phyloP scores from a whole-genome alignment of 2,113 vertebrate species.

The Centropus unirufus region DNA sequence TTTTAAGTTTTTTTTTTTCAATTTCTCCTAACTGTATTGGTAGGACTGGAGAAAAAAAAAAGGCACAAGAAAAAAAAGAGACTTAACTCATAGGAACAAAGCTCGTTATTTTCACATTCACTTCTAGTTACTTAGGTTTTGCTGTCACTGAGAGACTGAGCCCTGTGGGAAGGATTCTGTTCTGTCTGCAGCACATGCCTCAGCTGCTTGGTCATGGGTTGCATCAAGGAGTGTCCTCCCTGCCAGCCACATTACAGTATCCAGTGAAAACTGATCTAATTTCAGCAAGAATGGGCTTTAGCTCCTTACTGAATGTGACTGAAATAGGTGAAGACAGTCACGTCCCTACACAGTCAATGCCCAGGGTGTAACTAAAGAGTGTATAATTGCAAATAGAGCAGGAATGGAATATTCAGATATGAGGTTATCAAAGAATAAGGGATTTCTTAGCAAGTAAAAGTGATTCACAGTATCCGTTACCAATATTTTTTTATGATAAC shows the following conservation, averaged over 20 bases:
- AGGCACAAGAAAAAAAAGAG: no score
- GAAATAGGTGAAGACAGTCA: not conserved
- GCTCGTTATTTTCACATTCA: not conserved
- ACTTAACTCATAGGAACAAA: not conserved
- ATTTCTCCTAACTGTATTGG: not conserved
- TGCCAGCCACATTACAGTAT: not conserved
- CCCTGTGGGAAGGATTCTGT: not conserved
- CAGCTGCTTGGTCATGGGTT: not conserved
- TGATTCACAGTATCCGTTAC: not conserved
- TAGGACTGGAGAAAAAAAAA: not conserved
- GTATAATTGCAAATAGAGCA: not conserved
- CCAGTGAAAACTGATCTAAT: not conserved
- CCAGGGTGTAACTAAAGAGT: not conserved
- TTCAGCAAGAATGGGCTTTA: not conserved
- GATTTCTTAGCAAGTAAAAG: not conserved
- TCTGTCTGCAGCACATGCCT: not conserved
- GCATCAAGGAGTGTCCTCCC: not conserved
- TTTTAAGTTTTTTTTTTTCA: no score
- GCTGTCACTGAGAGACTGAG: not conserved
- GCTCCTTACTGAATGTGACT: not conserved
- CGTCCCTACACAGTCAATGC: not conserved
- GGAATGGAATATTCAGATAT: not conserved
- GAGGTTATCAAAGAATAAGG: not conserved
- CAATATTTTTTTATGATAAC: not conserved
- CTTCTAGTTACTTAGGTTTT: not conserved